These are phyloP conservation scores for Pandemis corylana DNA, from an alignment of 2,888 invertebrate species.

Conservation along the genomic window DNA sequence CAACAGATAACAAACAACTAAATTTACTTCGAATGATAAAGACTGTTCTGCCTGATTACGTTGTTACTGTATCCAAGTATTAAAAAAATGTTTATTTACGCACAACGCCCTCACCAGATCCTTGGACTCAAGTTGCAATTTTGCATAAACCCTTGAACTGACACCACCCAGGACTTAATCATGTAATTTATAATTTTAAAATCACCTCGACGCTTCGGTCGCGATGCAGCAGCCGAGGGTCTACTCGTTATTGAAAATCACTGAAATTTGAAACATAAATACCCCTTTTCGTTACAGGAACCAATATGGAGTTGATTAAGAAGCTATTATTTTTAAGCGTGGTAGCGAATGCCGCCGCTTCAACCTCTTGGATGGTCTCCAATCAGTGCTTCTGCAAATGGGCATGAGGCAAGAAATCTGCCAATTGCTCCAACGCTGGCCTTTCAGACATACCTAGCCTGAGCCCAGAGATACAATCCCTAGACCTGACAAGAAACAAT, in stretches of 20 bases:
- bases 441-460: conserved; percentile 90
- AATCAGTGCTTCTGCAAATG: conserved; percentile 92
- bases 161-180: too few species aligned
- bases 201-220: too few species aligned
- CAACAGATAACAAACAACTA: conserved; percentile 34
- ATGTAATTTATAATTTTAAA: too few species aligned
- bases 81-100: too few species aligned
- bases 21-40: conserved; percentile 8
- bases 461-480: conserved; percentile 88
- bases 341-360: conserved; percentile 68
- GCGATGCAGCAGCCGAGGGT: too few species aligned
- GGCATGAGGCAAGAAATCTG: conserved; percentile 93
- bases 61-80: too few species aligned
- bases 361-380: conserved; percentile 85
- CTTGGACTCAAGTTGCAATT: too few species aligned
- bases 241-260: too few species aligned
- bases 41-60: neutral
- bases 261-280: too few species aligned
- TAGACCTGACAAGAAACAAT: conserved; percentile 89
- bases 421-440: conserved; percentile 89
- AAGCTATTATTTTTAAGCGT: conserved; percentile 60
- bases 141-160: too few species aligned
- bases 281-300: conserved; percentile 70
- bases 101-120: too few species aligned
- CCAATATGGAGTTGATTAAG: conserved; percentile 68